A percentile compares a stretch with the other conserved stretches of the same genome.
phyloP scores from a whole-genome alignment of 2,888 invertebrate genomes.

The Phyllotreta striolata region DNA sequence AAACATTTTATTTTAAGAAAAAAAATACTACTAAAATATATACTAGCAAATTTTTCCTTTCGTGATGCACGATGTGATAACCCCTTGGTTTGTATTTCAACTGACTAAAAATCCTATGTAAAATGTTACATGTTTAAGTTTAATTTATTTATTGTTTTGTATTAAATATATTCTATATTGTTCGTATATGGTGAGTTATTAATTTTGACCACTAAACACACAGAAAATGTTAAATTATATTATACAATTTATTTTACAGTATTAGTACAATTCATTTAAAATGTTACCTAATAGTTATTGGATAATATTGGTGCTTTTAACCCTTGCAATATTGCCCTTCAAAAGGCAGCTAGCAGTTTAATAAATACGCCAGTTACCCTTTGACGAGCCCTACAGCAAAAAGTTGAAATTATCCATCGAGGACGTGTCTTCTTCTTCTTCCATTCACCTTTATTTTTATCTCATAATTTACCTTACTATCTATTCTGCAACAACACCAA shows the following conservation, averaged over 20 bases:
- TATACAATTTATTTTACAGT: neutral
- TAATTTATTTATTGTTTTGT: constrained; percentile 29
- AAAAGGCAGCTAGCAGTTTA: constrained; percentile 64
- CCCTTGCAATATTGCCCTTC: constrained; percentile 63
- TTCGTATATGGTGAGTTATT: neutral
- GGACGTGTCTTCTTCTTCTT: constrained; percentile 3
- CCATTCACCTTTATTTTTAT: neutral
- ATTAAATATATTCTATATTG: constrained; percentile 30
- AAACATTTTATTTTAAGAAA: constrained; percentile 7
- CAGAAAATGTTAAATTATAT: no score
- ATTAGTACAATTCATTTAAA: constrained; percentile 24
- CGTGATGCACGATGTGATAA: constrained; percentile 28
- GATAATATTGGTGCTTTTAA: constrained; percentile 32
- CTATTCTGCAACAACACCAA: no score
- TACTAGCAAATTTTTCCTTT: constrained; percentile 15
- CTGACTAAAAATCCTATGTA: constrained; percentile 25
- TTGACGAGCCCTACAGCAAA: constrained; percentile 63
- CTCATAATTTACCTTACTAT: no score
- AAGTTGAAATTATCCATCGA: constrained; percentile 32
- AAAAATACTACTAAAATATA: constrained; percentile 2
- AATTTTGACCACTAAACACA: no score
- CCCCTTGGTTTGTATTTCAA: constrained; percentile 24
- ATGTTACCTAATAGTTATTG: constrained; percentile 27
- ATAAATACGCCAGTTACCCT: constrained; percentile 61
- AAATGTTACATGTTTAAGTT: constrained; percentile 31